Evolutionary conservation across 2,113 vertebrate species (phyloP), one percentile per base, ranked within the genome.

Genomic region (Noturus placidus): DNA sequence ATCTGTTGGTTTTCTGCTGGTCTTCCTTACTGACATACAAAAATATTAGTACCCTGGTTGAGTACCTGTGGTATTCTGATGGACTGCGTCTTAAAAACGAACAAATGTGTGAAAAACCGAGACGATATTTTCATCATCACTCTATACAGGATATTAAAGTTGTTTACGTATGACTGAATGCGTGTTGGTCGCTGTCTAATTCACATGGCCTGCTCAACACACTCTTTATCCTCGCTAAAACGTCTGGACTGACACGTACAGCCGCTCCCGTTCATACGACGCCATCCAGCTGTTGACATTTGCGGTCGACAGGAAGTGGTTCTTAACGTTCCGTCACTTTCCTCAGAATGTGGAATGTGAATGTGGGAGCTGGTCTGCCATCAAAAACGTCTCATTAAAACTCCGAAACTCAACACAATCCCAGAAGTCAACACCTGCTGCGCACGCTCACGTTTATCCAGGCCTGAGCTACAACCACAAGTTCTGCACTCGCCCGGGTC

Each of bases 191-290:
- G 20, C 56, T 11, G 59, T 59, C 7, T 81, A 19, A 22, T 20
- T 57, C 72, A 69, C 38, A 52, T 56, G 54, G 56, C 15, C 33
- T 17, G 7, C 13, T 33, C 25, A 38, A 74, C 70, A 59, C 46
- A 79, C 74, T 33, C 61, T 89, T 81, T 67, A 83, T 65, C 72
- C 35, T 59, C 20, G 38, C 81, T 67, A 86, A 81, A 89, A 90
- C 77, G 20, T 85, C 8, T 33, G 25, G 30, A 79, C 42, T 33
- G 50, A 35, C 59, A 35, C 30, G 27, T 50, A 38, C 56, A 74
- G 30, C 77, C 4, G 22, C 33, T 38, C 27, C 54, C 17, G 5
- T 20, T 54, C 56, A n/a, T 35, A 2, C 54, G 84, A 84, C 38
- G 11, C 0, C 0, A 25, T 30, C 77, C 79, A 72, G 35, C 33